Base-by-base conservation (phyloP, 2,113 vertebrate genomes). In the Gnathonemus echidnorhynchus region DNA sequence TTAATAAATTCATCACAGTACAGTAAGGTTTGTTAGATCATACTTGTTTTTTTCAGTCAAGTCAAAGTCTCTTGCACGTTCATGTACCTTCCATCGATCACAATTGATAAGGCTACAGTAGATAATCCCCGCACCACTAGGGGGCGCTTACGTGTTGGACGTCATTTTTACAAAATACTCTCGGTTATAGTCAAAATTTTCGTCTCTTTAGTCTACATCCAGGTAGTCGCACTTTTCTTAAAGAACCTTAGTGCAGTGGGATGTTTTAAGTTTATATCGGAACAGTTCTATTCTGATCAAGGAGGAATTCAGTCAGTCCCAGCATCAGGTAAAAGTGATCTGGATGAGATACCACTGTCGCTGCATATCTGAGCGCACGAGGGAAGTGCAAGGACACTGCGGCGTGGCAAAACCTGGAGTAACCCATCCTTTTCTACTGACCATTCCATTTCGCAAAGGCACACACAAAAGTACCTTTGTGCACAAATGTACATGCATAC, bases 1-100 rank as follows among this genome's bases (percentile, higher is more conserved):
- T 89, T 31, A 24, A 48, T 86, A 42, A 31, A 85, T 17, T 90
- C 53, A 88, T 88, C 85, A 88, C 66, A 90, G 31, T 56, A 56
- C 46, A 39, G 48, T 53, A 31, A 39, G 21, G 77, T 52, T 17
- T 15, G 5, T 24, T 53, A 53, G 19, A 83, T 58, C 49, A 80
- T 39, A 83, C 66, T 90, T 88, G 24, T 11, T 56, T 88, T 62
- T 74, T 8, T 87, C 2, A 31, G 49, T 48, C 56, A 49, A 31
- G 17, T 86, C 45, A 80, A 77, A 77, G 48, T 27, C 11, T 86
- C 84, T 49, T 27, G 50, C 24, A 13, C 31, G 80, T 53, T 45
- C 74, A 27, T 56, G 3, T 42, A 80, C 58, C 39, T 11, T 85
- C 35, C 35, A n/a, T 53, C 5, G 17, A 80, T 80, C 74, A 80